Percentiles rank a stretch among this genome's conserved stretches.
Conservation (phyloP, 2,113 vertebrate genomes). For the Pteropus alecto region DNA sequence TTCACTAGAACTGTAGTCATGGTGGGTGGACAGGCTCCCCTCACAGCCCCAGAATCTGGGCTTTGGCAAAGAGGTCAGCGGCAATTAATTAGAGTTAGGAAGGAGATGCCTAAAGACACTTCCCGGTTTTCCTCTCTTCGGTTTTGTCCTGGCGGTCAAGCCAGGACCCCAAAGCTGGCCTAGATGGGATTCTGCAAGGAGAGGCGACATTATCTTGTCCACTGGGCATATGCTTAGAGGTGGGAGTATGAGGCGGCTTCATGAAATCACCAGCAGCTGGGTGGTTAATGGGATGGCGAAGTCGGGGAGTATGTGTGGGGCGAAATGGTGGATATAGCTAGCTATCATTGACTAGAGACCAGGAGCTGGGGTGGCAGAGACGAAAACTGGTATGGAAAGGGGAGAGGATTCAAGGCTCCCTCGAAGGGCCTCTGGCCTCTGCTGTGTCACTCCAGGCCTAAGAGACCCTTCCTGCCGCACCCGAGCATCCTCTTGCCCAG, state of each 20-base stretch:
- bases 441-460: constrained; percentile 57
- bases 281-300: not conserved
- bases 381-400: not conserved
- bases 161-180: not conserved
- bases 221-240: not conserved
- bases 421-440: not conserved
- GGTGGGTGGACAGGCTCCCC: not conserved
- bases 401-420: not conserved
- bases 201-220: not conserved
- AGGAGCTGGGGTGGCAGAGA: not conserved
- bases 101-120: not conserved
- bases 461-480: constrained; percentile 56
- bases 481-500: constrained; percentile 27
- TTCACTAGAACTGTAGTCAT: not conserved
- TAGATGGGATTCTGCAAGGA: not conserved
- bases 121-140: not conserved
- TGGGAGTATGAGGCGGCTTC: not conserved
- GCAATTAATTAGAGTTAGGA: not conserved
- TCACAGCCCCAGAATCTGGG: not conserved
- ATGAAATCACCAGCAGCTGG: not conserved
- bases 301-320: not conserved
- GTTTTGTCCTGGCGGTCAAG: not conserved
- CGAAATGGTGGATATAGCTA: not conserved
- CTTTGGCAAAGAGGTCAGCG: not conserved
- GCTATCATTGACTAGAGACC: not conserved